phyloP scores from a whole-genome alignment of 2,113 vertebrate genomes.

The Genyomyrus donnyi region DNA sequence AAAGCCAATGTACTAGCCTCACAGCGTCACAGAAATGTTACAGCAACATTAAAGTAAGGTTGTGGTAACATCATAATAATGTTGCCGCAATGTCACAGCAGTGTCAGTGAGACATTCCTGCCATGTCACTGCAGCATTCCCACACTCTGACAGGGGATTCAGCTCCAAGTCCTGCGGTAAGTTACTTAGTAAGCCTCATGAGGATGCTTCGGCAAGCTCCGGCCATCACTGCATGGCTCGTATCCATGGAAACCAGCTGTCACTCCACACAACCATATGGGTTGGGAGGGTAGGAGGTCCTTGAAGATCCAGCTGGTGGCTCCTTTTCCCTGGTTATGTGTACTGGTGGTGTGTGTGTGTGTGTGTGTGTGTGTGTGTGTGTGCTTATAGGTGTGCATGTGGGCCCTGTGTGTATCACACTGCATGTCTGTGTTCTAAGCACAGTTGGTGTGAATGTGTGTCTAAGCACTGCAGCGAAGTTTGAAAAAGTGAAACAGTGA shows the following conservation, averaged over 20 bases:
- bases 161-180: not conserved
- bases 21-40: not conserved
- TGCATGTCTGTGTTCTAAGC: not conserved
- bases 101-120: not conserved
- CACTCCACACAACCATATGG: constrained; percentile 5
- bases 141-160: not conserved
- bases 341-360: not conserved
- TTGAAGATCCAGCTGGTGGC: constrained; percentile 6
- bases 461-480: not conserved
- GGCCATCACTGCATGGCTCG: not conserved
- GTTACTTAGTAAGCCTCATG: not conserved
- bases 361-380: not conserved
- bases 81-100: not conserved
- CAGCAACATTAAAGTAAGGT: not conserved
- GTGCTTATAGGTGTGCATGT: not conserved
- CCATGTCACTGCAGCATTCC: not conserved
- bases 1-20: not conserved
- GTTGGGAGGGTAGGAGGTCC: not conserved
- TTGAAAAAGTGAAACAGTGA: constrained; percentile 12
- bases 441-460: not conserved
- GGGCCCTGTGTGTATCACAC: not conserved
- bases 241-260: constrained; percentile 10
- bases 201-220: not conserved
- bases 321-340: not conserved
- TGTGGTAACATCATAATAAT: not conserved